Percentiles rank a stretch among this genome's conserved stretches.
Evolutionary conservation across 2,113 vertebrate species (phyloP).

Genomic region (Suncus etruscus): DNA sequence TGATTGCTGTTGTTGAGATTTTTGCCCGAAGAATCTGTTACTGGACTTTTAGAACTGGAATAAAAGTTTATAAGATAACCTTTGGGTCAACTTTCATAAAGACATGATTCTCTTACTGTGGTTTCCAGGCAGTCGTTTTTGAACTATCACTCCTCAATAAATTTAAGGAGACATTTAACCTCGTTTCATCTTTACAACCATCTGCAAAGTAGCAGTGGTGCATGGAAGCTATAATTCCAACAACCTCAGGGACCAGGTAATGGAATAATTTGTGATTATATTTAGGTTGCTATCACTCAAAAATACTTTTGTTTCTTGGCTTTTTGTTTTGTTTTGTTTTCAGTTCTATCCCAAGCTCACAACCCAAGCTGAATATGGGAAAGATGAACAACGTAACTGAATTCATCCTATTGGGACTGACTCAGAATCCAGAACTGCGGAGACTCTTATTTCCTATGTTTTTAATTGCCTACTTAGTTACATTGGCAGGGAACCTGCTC

Average conservation of each 20-base stretch:
- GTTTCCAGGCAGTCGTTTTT: too few relatives aligned
- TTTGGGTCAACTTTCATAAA: too few relatives aligned
- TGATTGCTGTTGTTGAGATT: too few relatives aligned
- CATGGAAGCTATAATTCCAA: background rate
- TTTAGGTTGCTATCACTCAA: slow-evolving; percentile 18
- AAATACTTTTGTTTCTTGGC: background rate
- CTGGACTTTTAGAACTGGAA: too few relatives aligned
- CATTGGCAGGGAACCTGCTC: background rate
- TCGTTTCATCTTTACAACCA: background rate
- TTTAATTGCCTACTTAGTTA: background rate
- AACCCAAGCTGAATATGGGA: background rate
- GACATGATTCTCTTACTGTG: too few relatives aligned
- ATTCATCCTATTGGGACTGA: background rate
- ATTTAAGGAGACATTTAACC: background rate
- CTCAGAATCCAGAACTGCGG: background rate
- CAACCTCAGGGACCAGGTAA: background rate
- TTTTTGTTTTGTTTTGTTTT: too few relatives aligned
- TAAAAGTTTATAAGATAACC: too few relatives aligned
- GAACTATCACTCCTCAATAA: background rate
- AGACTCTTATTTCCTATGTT: background rate
- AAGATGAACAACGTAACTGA: slow-evolving; percentile 3
- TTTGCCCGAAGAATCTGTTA: too few relatives aligned
- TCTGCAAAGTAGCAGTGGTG: background rate
- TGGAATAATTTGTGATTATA: background rate
- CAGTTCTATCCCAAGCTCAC: too few relatives aligned